phyloP scores from a whole-genome alignment of 2,888 invertebrate genomes.

The Cheilosia grossa region DNA sequence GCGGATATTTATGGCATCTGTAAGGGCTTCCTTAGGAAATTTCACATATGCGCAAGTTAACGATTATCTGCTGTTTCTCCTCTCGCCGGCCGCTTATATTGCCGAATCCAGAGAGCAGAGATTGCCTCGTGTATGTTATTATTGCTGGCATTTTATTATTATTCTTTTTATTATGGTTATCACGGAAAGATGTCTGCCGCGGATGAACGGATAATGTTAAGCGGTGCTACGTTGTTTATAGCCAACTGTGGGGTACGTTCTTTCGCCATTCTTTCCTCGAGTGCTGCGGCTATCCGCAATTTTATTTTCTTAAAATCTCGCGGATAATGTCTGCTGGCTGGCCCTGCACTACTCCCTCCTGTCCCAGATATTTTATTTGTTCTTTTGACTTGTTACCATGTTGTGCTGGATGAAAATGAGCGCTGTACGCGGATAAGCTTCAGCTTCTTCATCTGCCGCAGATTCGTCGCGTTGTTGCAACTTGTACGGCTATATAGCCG shows the following conservation, averaged over 20 bases:
- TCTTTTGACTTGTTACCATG: conserved; percentile 55
- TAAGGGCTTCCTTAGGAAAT: conserved; percentile 16
- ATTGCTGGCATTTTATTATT: conserved; percentile 67
- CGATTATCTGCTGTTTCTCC: neutral
- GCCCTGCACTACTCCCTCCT: neutral
- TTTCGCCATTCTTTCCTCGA: conserved; percentile 17
- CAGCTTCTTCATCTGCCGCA: conserved; percentile 39
- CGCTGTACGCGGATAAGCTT: conserved; percentile 11
- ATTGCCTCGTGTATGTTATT: conserved; percentile 51
- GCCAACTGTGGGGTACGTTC: conserved; percentile 33
- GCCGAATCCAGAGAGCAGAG: conserved; percentile 16
- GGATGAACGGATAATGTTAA: conserved; percentile 64
- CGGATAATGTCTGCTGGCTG: conserved; percentile 17
- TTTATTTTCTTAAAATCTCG: conserved; percentile 31
- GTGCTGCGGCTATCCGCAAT: conserved; percentile 7
- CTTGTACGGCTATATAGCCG: conserved; percentile 48
- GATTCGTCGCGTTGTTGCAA: conserved; percentile 44
- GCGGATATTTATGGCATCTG: conserved; percentile 28
- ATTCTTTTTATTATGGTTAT: conserved; percentile 69
- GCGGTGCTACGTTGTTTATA: conserved; percentile 57
- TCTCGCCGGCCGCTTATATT: neutral
- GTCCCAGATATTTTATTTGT: conserved; percentile 41
- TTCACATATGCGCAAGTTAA: neutral
- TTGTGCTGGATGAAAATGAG: conserved; percentile 41
- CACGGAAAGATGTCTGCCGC: conserved; percentile 57